Evolutionary conservation across 2,797 vertebrate genomes (phyloP), one percentile per base, ranked within the genome.

Genomic region (Parauchenoglanis ngamensis): DNA sequence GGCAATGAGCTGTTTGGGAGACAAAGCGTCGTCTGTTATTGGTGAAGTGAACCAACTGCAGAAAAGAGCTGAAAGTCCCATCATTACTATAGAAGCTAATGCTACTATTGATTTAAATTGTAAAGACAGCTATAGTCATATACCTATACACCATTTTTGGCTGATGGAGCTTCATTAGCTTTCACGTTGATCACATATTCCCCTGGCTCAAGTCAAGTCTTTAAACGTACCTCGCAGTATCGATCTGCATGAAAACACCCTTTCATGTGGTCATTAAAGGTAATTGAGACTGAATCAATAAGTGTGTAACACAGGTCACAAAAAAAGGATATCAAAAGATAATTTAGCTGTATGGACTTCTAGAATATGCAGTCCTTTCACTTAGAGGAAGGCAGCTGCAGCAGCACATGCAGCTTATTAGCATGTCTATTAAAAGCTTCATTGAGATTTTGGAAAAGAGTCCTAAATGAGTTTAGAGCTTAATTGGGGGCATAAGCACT

Each of bases 371-470:
- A 68, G 63, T 68, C n/a, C 70, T 85, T 59, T 89, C 84, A 83
- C 86, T 84, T 75, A 46, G 40, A 70, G 84, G 82, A 88, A 63
- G 65, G 70, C 81, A 84, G 70, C 67, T 82, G 68, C 81, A 86
- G 67, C 56, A 25, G 57, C 84, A 40, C 63, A 84, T 63, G n/a
- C 57, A 46, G 79, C 83, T 63, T 75, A 86, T 91, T 88, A 86
- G 84, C 78, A 76, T 86, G 67, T 86, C 86, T 86, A 86, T 89
- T 89, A 90, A 90, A 88, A 89, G 79, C 88, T 87, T 91, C 80
- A 88, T 86, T 76, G 85, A 86, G 84, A 84, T 89, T 88, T 91
- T 86, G 75, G 54, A 87, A 89, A 91, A 86, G 83, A 86, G 59
- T 89, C 73, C 87, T 88, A 85, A 88, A 90, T 85, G 86, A 85